Evolutionary conservation across 2,797 vertebrate genomes (phyloP), one percentile per base, ranked within the genome.

Genomic region (Australoheros facetus): DNA sequence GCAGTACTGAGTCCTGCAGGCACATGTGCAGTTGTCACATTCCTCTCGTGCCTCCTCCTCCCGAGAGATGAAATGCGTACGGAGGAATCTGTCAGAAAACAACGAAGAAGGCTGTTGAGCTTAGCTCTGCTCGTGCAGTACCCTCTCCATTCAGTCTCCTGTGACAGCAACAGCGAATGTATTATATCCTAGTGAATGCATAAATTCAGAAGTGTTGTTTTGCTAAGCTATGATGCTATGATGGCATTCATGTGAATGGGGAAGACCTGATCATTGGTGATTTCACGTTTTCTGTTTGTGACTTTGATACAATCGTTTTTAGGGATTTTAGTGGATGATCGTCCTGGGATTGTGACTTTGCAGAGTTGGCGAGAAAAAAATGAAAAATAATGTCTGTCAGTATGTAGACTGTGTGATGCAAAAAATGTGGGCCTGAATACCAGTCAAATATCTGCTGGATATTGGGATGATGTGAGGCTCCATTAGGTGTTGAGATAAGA

Each of bases 31-130:
- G 85, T 85, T 72, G 78, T 78, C 74, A 34, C 60, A 83, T 86
- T 92, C 90, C 84, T 89, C 88, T 88, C 84, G 74, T 83, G 90
- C 87, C 79, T 92, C 81, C 85, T 90, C 85, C 82, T 86, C 88
- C 81, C 32, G 13, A 88, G 90, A 92, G 87, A 92, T 84, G 85
- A 91, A 85, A 81, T 82, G 84, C 81, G 87, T 83, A 60, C 26
- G 66, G 79, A 83, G 79, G 79, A 86, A 86, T 91, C 87, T 92
- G 90, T 92, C 90, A 88, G 84, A 83, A 85, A 73, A 79, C 83
- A 79, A 74, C 71, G 75, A 75, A 79, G 77, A 86, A 80, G 82
- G 77, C 78, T 82, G 76, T 81, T 70, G 7, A 57, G 69, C 78
- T 82, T 37, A 60, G 75, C 87, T 85, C 58, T 78, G 69, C 79